A percentile compares a stretch with the other conserved stretches of the same genome.
phyloP scores from a whole-genome alignment of 2,113 vertebrate species.

The Okapia johnstoni region DNA sequence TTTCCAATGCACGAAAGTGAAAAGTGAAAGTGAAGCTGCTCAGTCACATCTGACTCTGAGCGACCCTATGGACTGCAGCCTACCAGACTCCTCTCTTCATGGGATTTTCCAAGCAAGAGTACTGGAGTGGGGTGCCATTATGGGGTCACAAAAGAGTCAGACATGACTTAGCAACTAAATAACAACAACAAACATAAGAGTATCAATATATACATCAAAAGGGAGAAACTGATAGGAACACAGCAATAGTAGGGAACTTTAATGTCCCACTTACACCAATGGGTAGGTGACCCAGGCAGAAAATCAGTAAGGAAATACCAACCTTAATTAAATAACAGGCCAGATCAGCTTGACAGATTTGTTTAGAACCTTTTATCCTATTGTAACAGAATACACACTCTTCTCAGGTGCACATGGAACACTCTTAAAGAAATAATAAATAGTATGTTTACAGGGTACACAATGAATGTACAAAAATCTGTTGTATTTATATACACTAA shows the following conservation, averaged over 20 bases:
- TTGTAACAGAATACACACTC: not conserved
- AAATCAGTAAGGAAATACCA: not conserved
- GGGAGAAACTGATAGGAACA: not conserved
- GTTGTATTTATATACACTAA: not conserved
- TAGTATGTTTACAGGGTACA: not conserved
- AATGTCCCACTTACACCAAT: not conserved
- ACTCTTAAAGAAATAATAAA: not conserved
- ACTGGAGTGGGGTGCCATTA: too few species aligned
- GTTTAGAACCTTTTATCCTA: not conserved
- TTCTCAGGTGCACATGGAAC: not conserved
- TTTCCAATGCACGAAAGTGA: too few species aligned
- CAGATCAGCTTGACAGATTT: not conserved
- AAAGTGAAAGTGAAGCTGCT: too few species aligned
- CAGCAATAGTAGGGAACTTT: not conserved
- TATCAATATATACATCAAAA: not conserved
- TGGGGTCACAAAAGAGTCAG: too few species aligned
- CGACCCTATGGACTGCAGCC: too few species aligned
- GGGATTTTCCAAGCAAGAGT: too few species aligned
- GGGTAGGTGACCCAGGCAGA: not conserved
- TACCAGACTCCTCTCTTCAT: too few species aligned
- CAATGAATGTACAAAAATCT: not conserved
- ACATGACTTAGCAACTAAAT: too few species aligned
- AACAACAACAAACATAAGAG: not conserved
- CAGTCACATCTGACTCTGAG: too few species aligned
- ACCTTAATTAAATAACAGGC: not conserved